Evolutionary conservation across 2,113 vertebrate species (phyloP).

Genomic region (Hippocampus zosterae): DNA sequence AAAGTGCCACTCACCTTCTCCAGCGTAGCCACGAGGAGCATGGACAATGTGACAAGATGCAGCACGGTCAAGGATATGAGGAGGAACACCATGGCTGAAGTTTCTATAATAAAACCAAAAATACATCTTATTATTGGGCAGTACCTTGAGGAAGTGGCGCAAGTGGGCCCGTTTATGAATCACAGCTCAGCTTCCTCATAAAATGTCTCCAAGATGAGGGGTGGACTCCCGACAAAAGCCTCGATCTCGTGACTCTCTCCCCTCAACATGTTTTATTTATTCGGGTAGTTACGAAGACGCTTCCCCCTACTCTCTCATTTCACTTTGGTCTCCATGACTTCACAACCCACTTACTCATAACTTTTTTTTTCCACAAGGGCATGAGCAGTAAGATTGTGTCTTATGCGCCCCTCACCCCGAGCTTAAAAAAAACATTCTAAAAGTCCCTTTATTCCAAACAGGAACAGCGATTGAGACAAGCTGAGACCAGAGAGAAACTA

Average conservation of each 20-base stretch:
- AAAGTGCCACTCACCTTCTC: constrained; percentile 74
- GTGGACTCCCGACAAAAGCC: background rate
- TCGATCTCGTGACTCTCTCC: background rate
- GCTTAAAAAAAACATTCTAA: background rate
- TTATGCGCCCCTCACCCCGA: background rate
- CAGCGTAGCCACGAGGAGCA: constrained; percentile 82
- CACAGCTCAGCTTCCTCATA: background rate
- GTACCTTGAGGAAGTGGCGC: background rate
- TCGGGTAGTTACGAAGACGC: background rate
- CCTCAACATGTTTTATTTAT: constrained; percentile 3
- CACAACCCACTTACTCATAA: constrained; percentile 4
- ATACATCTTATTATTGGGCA: background rate
- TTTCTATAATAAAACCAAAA: background rate
- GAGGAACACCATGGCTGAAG: constrained; percentile 73
- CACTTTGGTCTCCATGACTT: constrained; percentile 7
- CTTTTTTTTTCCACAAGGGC: background rate
- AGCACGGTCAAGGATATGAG: constrained; percentile 74
- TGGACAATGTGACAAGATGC: constrained; percentile 77
- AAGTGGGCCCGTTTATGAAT: background rate
- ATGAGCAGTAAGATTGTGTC: background rate
- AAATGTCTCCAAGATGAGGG: background rate
- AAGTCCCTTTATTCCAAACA: background rate
- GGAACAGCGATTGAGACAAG: background rate
- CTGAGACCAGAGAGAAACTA: background rate
- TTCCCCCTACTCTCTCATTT: background rate